Evolutionary conservation across 2,797 vertebrate genomes (phyloP).

Genomic region (Carcharodon carcharias): DNA sequence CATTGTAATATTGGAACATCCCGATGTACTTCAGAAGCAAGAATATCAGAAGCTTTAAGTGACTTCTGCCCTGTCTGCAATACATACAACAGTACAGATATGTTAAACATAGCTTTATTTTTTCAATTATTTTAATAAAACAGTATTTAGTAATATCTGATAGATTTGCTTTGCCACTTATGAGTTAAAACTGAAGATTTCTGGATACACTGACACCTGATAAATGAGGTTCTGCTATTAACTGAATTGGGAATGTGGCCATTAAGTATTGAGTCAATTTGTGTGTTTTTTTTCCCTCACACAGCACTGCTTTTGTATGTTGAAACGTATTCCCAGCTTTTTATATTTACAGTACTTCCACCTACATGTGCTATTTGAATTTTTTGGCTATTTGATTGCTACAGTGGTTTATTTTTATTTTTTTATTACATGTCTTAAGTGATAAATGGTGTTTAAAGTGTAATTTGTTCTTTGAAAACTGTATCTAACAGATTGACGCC

Average conservation of each 20-base stretch:
- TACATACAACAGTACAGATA: conserved; percentile 66
- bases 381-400: conserved; percentile 26
- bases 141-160: conserved; percentile 51
- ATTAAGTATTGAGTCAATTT: conserved; percentile 27
- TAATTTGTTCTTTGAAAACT: conserved; percentile 24
- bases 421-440: conserved; percentile 35
- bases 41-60: conserved; percentile 91
- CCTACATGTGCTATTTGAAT: neutral
- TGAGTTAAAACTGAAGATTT: conserved; percentile 29
- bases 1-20: conserved; percentile 35
- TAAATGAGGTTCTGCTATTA: conserved; percentile 60
- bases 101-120: conserved; percentile 61
- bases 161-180: conserved; percentile 49
- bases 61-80: conserved; percentile 99
- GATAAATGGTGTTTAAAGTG: conserved; percentile 7
- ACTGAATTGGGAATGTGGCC: conserved; percentile 45
- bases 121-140: conserved; percentile 53
- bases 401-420: conserved; percentile 28
- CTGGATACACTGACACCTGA: conserved; percentile 39
- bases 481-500: neutral
- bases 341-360: conserved; percentile 26
- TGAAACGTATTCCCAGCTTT: conserved; percentile 6
- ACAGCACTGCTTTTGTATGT: conserved; percentile 28
- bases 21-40: conserved; percentile 24
- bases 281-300: neutral